Conservation (phyloP, 2,888 invertebrate species). For the Helobdella robusta region DNA sequence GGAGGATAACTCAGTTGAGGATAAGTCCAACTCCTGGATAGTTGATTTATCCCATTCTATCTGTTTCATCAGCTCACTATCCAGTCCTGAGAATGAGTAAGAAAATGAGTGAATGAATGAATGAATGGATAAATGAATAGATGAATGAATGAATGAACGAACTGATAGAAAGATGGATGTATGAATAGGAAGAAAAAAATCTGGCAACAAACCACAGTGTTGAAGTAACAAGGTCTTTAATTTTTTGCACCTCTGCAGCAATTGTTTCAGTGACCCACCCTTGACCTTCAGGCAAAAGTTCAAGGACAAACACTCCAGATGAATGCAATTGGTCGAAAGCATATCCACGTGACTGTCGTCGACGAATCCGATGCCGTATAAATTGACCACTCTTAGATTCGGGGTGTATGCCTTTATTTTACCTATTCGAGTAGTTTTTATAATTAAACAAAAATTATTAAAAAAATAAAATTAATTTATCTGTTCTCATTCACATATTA, state of each 20-base stretch:
- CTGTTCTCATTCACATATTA: too few species aligned
- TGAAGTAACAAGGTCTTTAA: slow-evolving; percentile 86
- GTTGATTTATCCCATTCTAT: slow-evolving; percentile 95
- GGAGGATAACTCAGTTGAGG: slow-evolving; percentile 86
- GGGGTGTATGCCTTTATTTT: slow-evolving; percentile 64
- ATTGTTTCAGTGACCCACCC: slow-evolving; percentile 63
- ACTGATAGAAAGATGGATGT: background rate
- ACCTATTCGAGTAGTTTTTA: too few species aligned
- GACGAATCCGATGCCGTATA: slow-evolving; percentile 95
- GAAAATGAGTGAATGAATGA: too few species aligned
- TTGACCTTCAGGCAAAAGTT: slow-evolving; percentile 90
- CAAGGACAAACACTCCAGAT: slow-evolving; percentile 90
- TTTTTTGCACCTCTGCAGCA: slow-evolving; percentile 51
- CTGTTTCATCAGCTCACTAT: slow-evolving; percentile 82
- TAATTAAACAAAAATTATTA: too few species aligned
- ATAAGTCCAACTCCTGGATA: slow-evolving; percentile 86
- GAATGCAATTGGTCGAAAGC: slow-evolving; percentile 74
- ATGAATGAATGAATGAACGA: background rate
- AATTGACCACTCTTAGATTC: slow-evolving; percentile 60
- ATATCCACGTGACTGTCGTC: slow-evolving; percentile 98
- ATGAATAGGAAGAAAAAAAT: background rate
- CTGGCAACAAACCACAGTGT: slow-evolving; percentile 60
- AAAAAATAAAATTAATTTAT: too few species aligned
- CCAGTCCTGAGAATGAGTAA: slow-evolving; percentile 68
- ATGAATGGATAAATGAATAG: background rate